phyloP scores from a whole-genome alignment of 2,113 vertebrate genomes.

The Equus quagga region DNA sequence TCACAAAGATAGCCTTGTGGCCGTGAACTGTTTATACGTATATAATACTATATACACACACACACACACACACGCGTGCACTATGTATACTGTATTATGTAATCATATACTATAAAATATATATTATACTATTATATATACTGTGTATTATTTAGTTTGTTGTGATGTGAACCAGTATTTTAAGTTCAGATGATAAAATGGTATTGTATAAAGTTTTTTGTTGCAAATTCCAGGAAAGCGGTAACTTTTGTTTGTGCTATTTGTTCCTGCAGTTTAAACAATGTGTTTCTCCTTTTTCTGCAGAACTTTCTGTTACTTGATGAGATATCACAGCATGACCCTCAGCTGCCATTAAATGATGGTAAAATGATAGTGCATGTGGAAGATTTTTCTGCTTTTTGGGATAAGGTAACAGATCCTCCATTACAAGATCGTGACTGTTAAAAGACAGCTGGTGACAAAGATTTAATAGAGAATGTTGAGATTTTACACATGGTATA shows the following conservation, averaged over 20 bases:
- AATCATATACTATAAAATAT: neutral
- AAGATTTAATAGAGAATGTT: neutral
- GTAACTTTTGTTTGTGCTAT: neutral
- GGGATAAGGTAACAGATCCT: slow-evolving; percentile 74
- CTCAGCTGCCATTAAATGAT: slow-evolving; percentile 19
- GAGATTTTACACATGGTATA: neutral
- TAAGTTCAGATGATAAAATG: neutral
- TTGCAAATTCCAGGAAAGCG: neutral
- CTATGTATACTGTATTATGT: neutral
- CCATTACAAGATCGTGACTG: fast-evolving
- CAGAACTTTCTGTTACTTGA: slow-evolving; percentile 76
- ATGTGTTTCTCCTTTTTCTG: neutral
- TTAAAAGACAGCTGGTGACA: no score
- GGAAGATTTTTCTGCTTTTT: slow-evolving; percentile 71
- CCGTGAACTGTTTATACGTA: neutral
- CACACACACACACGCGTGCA: neutral
- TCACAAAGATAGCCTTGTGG: fast-evolving
- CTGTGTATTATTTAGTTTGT: no score
- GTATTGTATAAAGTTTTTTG: neutral
- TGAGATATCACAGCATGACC: neutral
- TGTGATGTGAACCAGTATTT: neutral
- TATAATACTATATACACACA: neutral
- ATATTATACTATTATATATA: no score
- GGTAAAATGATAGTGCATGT: slow-evolving; percentile 46
- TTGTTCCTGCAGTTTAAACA: neutral